Percentiles rank a stretch among this genome's conserved stretches.
Evolutionary conservation across 2,888 invertebrate genomes (phyloP).

Genomic region (Coecobrya sp.): DNA sequence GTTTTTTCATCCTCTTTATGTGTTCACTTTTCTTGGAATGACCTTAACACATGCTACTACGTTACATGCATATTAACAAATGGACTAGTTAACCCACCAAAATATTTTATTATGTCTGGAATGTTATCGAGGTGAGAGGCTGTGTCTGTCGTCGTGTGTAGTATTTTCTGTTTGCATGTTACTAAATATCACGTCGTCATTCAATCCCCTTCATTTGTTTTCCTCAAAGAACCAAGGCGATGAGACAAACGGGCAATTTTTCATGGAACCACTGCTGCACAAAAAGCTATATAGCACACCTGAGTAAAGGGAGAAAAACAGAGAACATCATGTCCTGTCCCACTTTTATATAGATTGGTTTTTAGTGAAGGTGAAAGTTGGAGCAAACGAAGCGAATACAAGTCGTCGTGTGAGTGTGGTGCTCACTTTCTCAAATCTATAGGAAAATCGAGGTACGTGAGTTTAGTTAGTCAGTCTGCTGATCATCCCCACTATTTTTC

Average conservation of each 20-base stretch:
- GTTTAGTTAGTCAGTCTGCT: neutral
- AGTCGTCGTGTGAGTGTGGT: no score
- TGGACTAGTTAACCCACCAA: neutral
- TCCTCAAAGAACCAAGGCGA: neutral
- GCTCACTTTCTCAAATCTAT: neutral
- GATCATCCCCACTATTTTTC: neutral
- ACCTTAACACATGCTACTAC: constrained; percentile 58
- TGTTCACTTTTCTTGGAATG: neutral
- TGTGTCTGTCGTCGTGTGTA: neutral
- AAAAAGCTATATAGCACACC: neutral
- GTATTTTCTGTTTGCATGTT: neutral
- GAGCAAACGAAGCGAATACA: neutral
- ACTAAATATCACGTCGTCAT: constrained; percentile 32
- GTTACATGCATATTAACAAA: constrained; percentile 51
- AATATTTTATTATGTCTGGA: neutral
- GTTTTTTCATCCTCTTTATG: neutral
- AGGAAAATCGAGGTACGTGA: neutral
- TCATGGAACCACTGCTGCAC: neutral
- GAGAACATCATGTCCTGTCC: no score
- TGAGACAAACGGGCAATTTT: neutral
- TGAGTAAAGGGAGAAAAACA: neutral
- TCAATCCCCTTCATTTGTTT: constrained; percentile 29
- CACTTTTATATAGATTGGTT: neutral
- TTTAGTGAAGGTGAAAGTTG: constrained; percentile 5
- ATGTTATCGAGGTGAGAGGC: neutral